Base-by-base conservation (phyloP, 2,888 invertebrate species). In the Bellardia pandia region DNA sequence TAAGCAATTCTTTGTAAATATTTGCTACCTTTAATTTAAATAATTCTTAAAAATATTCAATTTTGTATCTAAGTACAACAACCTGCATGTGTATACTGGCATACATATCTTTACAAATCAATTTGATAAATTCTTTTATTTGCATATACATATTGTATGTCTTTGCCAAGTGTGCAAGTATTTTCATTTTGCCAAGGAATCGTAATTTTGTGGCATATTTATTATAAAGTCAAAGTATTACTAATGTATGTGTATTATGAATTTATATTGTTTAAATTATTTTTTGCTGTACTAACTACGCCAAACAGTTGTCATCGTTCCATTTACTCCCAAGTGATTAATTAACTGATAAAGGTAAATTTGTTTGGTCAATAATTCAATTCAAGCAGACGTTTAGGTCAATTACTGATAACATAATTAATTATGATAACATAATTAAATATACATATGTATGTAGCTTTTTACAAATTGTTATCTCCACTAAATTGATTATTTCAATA, bases 261-360 rank as follows among this genome's bases (percentile, higher is more conserved):
- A 56, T 23, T 56, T 56, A 6, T 16, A 56, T 56, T 62, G 60
- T 62, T 62, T 30, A 62, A 33, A 37, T 14, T 2, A 7, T 37
- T 62, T 37, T 11, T 56, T 23, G 7, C 5, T 8, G 8, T 23
- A 56, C 11, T 45, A 58, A 58, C 30, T 30, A 56, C 23, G 8
- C 16, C 7, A 2, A 56, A 66, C 40, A 56, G 23, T 16, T 40
- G 4, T 9, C 40, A 53, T 71, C 56, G 40, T 51, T 14, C 2
- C 33, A 45, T 56, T 74, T 56, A 64, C 72, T 42, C 48, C 37
- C 23, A 37, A 51, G 40, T 53, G 23, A 75, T 60, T 23, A 75
- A 75, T 64, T 75, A 58, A 75, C 68, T 56, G 74, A 81, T 81
- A 81, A 56, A 51, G 53, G 14, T 60, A 40, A 72, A 51, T 42